Evolutionary conservation across 2,888 invertebrate species (phyloP).

Genomic region (Prostheceraeus crozeri): DNA sequence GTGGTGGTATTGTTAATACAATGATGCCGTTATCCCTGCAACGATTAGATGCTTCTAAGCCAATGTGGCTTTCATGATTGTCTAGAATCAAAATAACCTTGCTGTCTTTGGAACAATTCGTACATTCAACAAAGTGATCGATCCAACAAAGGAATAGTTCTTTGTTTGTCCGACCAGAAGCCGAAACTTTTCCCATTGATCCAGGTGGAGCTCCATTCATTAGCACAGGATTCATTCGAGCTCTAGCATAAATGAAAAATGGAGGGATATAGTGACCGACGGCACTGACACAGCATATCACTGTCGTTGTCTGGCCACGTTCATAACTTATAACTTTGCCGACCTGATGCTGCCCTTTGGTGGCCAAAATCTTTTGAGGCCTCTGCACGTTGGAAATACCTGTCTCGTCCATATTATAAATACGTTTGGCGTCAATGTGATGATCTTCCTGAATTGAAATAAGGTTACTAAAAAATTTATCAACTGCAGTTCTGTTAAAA

Average conservation of each 20-base stretch:
- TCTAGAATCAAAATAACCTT: slow-evolving; percentile 12
- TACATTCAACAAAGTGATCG: slow-evolving; percentile 1
- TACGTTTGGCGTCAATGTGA: slow-evolving; percentile 18
- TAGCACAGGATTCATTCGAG: slow-evolving; percentile 1
- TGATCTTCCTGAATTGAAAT: background rate
- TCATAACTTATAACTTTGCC: background rate
- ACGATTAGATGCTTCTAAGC: background rate
- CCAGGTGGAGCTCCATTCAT: slow-evolving; percentile 8
- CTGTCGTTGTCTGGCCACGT: slow-evolving; percentile 11
- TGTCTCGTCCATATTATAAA: slow-evolving; percentile 19
- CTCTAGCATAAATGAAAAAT: background rate
- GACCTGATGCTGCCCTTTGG: slow-evolving; percentile 12
- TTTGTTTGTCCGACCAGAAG: slow-evolving; percentile 9
- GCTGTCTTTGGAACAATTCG: slow-evolving; percentile 8
- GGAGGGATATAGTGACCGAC: slow-evolving; percentile 1
- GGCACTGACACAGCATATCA: slow-evolving; percentile 16
- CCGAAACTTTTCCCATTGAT: slow-evolving; percentile 1
- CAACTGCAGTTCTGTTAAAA: slow-evolving; percentile 10
- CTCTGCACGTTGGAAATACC: slow-evolving; percentile 16
- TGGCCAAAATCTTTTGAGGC: slow-evolving; percentile 6
- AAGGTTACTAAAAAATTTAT: slow-evolving; percentile 7
- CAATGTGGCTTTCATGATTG: slow-evolving; percentile 16
- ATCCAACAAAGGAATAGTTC: slow-evolving; percentile 15
- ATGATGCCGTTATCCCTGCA: slow-evolving; percentile 18
- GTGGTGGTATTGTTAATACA: slow-evolving; percentile 28